Conservation (phyloP, 2,113 vertebrate genomes). For the Ammospiza nelsoni region DNA sequence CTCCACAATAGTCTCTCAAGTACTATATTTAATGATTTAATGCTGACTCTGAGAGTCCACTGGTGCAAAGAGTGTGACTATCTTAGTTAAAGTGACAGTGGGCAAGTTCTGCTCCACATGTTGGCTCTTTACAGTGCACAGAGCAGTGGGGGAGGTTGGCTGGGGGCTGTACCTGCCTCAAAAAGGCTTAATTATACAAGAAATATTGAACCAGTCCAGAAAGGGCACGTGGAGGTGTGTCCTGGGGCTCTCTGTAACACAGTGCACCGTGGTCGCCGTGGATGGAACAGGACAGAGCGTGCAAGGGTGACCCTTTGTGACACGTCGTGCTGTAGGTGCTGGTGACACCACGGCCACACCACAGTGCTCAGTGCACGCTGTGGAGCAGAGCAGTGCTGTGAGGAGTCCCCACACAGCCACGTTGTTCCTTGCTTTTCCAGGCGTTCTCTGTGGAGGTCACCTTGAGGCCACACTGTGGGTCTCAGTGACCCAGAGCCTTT, state of each 20-base stretch:
- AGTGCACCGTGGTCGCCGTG: fast-evolving
- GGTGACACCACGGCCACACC: fast-evolving
- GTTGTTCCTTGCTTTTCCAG: no score
- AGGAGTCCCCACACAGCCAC: not conserved
- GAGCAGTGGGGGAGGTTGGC: not conserved
- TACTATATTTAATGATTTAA: not conserved
- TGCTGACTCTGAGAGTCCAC: not conserved
- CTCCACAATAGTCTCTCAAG: not conserved
- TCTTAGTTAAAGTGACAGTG: not conserved
- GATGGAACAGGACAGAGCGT: no score
- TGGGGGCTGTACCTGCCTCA: not conserved
- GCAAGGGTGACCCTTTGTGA: not conserved
- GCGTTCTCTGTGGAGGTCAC: not conserved
- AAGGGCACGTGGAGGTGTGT: not conserved
- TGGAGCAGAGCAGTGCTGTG: not conserved
- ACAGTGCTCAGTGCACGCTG: not conserved
- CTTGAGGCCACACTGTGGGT: not conserved
- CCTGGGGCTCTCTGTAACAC: not conserved
- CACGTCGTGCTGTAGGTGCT: fast-evolving
- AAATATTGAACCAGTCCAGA: not conserved
- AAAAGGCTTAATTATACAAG: not conserved
- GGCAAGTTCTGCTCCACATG: not conserved
- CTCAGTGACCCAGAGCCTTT: not conserved
- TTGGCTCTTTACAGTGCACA: not conserved
- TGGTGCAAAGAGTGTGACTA: not conserved